Evolutionary conservation across 2,888 invertebrate genomes (phyloP).

Genomic region (Leptodirus hochenwartii): DNA sequence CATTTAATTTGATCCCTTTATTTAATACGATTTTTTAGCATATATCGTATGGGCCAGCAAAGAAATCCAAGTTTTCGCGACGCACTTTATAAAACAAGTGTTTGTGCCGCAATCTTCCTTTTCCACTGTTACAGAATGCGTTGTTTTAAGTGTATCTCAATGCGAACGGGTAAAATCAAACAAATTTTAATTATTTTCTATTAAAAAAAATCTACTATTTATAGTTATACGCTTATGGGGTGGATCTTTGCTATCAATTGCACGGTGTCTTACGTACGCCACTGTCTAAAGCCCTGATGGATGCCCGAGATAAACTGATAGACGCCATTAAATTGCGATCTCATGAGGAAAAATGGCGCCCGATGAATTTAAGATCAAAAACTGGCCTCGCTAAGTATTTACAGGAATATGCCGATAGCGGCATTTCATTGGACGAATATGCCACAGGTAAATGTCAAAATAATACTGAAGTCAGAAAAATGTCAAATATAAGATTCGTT

Average conservation of each 20-base stretch:
- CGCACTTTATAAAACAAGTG: constrained; percentile 70
- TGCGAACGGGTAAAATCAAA: constrained; percentile 36
- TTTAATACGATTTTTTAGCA: no score
- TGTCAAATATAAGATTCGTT: no score
- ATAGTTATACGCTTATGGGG: constrained; percentile 44
- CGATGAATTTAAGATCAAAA: constrained; percentile 60
- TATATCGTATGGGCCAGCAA: constrained; percentile 84
- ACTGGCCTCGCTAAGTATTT: constrained; percentile 48
- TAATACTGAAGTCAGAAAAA: no score
- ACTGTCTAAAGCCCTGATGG: constrained; percentile 54
- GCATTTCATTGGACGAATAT: constrained; percentile 46
- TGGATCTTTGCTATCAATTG: constrained; percentile 83
- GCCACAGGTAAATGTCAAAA: constrained; percentile 37
- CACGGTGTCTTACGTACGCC: constrained; percentile 69
- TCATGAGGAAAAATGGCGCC: constrained; percentile 73
- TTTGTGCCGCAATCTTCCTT: constrained; percentile 78
- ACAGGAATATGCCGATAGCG: constrained; percentile 49
- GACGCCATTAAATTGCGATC: constrained; percentile 63
- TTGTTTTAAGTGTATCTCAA: constrained; percentile 59
- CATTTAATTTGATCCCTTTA: constrained; percentile 7
- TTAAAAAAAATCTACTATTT: constrained; percentile 14
- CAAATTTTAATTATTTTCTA: background rate
- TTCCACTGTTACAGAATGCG: constrained; percentile 70
- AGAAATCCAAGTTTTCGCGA: constrained; percentile 61
- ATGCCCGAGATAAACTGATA: constrained; percentile 62